Evolutionary conservation across 2,797 vertebrate genomes (phyloP).

Genomic region (Emys orbicularis): DNA sequence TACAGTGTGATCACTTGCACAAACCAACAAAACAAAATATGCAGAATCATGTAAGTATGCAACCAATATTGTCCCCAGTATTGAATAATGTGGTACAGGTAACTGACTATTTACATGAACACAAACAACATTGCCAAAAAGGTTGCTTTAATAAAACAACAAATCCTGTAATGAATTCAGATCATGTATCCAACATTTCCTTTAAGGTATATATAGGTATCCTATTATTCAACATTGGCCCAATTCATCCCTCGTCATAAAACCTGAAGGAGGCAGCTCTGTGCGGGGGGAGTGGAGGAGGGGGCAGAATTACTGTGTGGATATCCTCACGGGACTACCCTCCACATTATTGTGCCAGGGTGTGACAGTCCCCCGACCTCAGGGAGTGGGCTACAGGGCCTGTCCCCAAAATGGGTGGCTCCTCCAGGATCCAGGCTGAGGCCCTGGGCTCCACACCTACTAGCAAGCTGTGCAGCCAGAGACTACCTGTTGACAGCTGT

Average conservation of each 20-base stretch:
- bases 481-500: not conserved
- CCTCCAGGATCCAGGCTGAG: not conserved
- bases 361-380: not conserved
- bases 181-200: not conserved
- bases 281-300: not conserved
- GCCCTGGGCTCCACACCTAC: not conserved
- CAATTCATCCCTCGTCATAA: not conserved
- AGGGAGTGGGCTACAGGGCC: not conserved
- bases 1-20: fast-evolving
- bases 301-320: not conserved
- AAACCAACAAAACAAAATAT: not conserved
- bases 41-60: not conserved
- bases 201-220: not conserved
- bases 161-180: not conserved
- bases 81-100: not conserved
- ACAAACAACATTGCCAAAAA: not conserved
- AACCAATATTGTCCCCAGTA: not conserved
- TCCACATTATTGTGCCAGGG: not conserved
- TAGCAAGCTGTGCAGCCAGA: not conserved
- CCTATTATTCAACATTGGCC: not conserved
- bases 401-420: not conserved
- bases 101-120: not conserved
- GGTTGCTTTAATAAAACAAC: not conserved
- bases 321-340: not conserved
- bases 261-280: not conserved